Base-by-base conservation (phyloP, 2,113 vertebrate genomes). In the Psittacula cyanocephala region DNA sequence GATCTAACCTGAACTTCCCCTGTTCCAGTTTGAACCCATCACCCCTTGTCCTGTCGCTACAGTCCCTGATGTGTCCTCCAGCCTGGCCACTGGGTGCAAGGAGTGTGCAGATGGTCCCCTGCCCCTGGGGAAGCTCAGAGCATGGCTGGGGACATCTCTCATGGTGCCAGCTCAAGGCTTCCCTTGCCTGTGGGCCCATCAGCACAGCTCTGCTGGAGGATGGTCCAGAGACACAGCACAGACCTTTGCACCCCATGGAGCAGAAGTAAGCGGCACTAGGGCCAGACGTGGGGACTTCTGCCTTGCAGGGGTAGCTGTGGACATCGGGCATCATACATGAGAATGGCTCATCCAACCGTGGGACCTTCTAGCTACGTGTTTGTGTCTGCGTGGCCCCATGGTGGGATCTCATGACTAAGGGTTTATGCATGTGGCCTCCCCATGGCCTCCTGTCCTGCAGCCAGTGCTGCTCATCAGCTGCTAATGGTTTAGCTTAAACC, bases 71-170 rank as follows among this genome's bases (percentile, higher is more conserved):
- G 57, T 59, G 44, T 53, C 23, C 50, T 39, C 62, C 39, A 24
- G 46, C 57, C 43, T 69, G 81, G 33, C 33, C 77, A 35, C 8
- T 1, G 3, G 24, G 35, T 41, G 39, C 46, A 81, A 43, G 5
- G 10, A 6, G 10, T 16, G 44, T 75, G 44, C 62, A 55, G 44
- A 25, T 33, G 15, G n/a, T 49, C 18, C 18, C 35, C 46, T 82
- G 55, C 53, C 84, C 13, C n/a, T 37, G 19, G 44, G 55, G 27
- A 47, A 83, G 62, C 78, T 86, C 80, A 4, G 47, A 13, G 23
- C 39, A 0, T 0, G 1, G 17, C 3, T 65, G 49, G 44, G 65
- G 23, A 60, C 49, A 23, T 6, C 0, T 0, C 52, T 80, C 14
- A 1, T 7, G 37, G 31, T 75, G 68, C 20, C 62, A 52, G 35